Base-by-base conservation (phyloP, 2,113 vertebrate genomes). In the Cyphomyrus discorhynchus region DNA sequence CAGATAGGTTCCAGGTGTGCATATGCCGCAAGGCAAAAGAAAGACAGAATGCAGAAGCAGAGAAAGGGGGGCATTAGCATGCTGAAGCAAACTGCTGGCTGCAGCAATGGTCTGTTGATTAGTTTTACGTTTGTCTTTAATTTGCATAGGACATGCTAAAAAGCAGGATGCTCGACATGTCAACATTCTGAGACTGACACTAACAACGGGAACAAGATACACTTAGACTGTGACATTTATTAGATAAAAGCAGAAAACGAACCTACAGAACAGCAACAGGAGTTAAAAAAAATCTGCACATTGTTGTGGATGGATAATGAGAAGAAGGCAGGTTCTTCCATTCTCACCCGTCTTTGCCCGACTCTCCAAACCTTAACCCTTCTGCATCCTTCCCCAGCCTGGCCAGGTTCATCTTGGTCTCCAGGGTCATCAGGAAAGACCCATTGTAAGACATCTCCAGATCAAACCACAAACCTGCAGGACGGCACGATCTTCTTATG, bases 391-490 rank as follows among this genome's bases (percentile, higher is more conserved):
- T 99, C 90, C 98, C 98, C 92, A 99, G 96, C 93, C 97, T 97
- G 91, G 97, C 97, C 95, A 99, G 96, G 95, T 99, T 99, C 98
- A 99, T 97, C 96, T 99, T 99, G 91, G 98, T 99, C 95, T 99
- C 97, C 3, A 99, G 94, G 13, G 97, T 99, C 98, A 99, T 99
- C 82, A 98, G 96, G 95, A 99, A 99, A 91, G 98, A 99, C 85
- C 98, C 98, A 6, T 95, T 96, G 95, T 99, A 99, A 91, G 97
- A 98, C 92, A 99, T 95, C 92, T 99, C 98, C 95, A 99, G 95
- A 94, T 99, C 97, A 91, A 98, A 97, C 98, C 98, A 99, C 77
- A 99, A 95, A 91, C 98, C 98, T 99, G 91, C 4, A 74, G 24
- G 31, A 88, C n/a, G 39, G 11, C 2, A 45, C 31, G 7, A 62